These are phyloP conservation scores for Diogma glabrata DNA, from an alignment of 2,888 invertebrate genomes.

Conservation along the genomic window DNA sequence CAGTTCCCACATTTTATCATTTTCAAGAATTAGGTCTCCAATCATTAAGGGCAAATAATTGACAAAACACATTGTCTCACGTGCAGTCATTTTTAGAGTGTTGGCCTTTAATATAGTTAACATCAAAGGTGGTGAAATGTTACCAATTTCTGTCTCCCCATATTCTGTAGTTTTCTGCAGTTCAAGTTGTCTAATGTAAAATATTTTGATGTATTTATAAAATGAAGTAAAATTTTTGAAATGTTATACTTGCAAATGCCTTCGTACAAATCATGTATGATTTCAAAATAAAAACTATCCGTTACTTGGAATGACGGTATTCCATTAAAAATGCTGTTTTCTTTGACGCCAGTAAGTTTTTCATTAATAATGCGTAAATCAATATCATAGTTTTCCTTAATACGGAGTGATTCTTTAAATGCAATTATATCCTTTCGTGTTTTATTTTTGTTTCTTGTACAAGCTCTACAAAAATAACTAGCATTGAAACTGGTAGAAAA, in stretches of 20 bases:
- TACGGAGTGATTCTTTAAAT: neutral
- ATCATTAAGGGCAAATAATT: slow-evolving; percentile 15
- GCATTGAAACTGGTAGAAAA: slow-evolving; percentile 1
- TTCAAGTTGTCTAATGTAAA: slow-evolving; percentile 14
- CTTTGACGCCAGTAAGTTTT: neutral
- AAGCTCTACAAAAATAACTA: slow-evolving; percentile 1
- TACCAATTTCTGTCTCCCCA: slow-evolving; percentile 15
- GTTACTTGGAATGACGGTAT: neutral
- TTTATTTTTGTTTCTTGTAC: neutral
- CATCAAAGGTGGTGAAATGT: slow-evolving; percentile 14
- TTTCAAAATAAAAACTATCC: slow-evolving; percentile 2
- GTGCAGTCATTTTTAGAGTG: slow-evolving; percentile 16
- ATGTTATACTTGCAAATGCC: slow-evolving; percentile 7
- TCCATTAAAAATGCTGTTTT: neutral
- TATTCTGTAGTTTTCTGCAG: slow-evolving; percentile 14
- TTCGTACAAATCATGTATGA: slow-evolving; percentile 10
- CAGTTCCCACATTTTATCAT: slow-evolving; percentile 14
- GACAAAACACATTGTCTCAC: slow-evolving; percentile 11
- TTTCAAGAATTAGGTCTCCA: slow-evolving; percentile 13
- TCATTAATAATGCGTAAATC: neutral
- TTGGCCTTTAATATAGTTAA: slow-evolving; percentile 11
- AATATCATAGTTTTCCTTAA: neutral
- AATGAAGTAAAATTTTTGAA: slow-evolving; percentile 2
- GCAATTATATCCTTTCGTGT: neutral
- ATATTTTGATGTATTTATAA: slow-evolving; percentile 12